These are phyloP conservation scores for Drosophila putrida DNA, from an alignment of 2,888 invertebrate genomes.

Conservation along the genomic window DNA sequence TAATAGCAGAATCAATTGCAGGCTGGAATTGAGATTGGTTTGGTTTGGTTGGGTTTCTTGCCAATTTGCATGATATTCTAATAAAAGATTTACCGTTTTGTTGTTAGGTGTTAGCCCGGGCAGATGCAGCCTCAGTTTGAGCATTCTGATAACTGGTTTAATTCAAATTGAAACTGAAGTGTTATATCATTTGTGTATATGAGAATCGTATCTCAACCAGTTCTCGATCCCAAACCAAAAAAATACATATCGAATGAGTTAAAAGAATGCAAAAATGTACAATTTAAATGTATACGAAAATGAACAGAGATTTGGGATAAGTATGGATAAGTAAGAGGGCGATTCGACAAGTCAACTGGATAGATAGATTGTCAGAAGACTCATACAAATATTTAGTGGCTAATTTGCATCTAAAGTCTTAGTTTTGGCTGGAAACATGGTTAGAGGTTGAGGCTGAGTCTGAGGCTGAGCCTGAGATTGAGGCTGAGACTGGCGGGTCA, in stretches of 20 bases:
- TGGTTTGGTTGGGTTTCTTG: conserved; percentile 26
- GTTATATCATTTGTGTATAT: conserved; percentile 65
- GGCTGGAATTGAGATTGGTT: not conserved
- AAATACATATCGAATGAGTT: not conserved
- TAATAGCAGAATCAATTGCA: conserved; percentile 52
- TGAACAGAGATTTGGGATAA: not conserved
- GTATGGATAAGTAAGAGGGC: not conserved
- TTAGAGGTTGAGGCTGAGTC: conserved; percentile 20
- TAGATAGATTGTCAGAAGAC: not conserved
- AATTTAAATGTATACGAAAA: not conserved
- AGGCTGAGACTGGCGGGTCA: conserved; percentile 56
- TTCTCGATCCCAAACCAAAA: conserved; percentile 31
- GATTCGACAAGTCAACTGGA: not conserved
- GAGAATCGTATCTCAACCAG: conserved; percentile 37
- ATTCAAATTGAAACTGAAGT: conserved; percentile 54
- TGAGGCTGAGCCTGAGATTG: conserved; percentile 1
- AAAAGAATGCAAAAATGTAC: conserved; percentile 1
- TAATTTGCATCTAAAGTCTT: conserved; percentile 58
- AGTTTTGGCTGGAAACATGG: conserved; percentile 20
- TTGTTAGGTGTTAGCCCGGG: conserved; percentile 54
- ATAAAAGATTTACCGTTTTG: conserved; percentile 76
- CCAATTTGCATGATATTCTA: conserved; percentile 73
- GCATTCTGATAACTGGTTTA: conserved; percentile 66
- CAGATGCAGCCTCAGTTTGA: conserved; percentile 52
- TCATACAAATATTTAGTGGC: conserved; percentile 49